Evolutionary conservation across 1,140 invertebrate species (phyloP), one percentile per base, ranked within the genome.

Genomic region (Spodoptera frugiperda): DNA sequence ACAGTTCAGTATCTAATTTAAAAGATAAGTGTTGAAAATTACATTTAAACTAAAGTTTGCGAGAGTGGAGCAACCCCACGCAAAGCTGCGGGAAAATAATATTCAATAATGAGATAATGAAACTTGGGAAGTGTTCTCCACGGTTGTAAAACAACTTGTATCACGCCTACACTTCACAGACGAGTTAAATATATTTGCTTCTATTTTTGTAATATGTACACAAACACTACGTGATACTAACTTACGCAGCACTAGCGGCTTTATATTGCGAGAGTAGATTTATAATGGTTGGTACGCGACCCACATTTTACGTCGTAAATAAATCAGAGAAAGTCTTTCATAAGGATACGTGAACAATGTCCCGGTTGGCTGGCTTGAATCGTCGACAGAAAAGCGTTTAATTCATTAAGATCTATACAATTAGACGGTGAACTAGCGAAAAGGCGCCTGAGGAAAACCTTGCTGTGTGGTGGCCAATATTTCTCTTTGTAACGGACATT

Each of bases 331-430:
- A 54, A 33, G 65, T 30, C 48, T 17, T 71, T 55, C 39, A 17
- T 57, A 57, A 46, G 68, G 68, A 57, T 71, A 33, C 15, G 25
- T 57, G 51, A 71, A 61, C 44, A 71, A 51, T 48, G 14, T 44
- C 57, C 57, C 33, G 33, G 55, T 25, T 57, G 30, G 53, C 17
- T 44, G 19, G 68, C 68, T 71, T 44, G 39, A 46, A 30, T 12
- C 68, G 73, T 51, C 67, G 72, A 55, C 75, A 61, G 75, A 74
- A 77, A 77, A 51, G 21, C 59, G 44, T 79, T 82, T 82, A 82
- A 84, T 80, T 84, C 80, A 84, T 84, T 84, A 84, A 49, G 57
- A 79, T 74, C 72, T 76, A 76, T 80, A 82, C 74, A 84, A 80
- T 82, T 80, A 84, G 61, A 55, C 54, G 53, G 77, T 14, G 61